Evolutionary conservation across 2,888 invertebrate genomes (phyloP).

Genomic region (Neoascia interrupta): DNA sequence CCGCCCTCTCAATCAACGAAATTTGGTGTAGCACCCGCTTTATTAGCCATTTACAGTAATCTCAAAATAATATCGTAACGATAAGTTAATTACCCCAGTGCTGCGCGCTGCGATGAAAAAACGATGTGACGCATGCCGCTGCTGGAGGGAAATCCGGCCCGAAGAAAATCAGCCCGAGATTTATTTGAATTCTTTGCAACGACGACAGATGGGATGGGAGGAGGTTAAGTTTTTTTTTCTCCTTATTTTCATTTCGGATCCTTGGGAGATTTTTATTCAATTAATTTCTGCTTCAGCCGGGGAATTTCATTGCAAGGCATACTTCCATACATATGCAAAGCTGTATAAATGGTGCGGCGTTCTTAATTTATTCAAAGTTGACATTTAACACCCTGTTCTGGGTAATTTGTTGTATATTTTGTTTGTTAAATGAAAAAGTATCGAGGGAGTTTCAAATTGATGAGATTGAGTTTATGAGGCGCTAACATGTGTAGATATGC

Average conservation of each 20-base stretch:
- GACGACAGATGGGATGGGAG: slow-evolving; percentile 50
- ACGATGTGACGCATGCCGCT: slow-evolving; percentile 31
- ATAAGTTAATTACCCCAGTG: slow-evolving; percentile 57
- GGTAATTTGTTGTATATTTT: slow-evolving; percentile 54
- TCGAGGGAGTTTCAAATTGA: neutral
- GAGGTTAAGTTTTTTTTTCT: neutral
- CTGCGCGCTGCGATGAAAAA: neutral
- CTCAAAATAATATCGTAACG: slow-evolving; percentile 64
- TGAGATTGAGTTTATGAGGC: too few relatives aligned
- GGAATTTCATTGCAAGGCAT: neutral
- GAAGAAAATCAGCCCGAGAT: slow-evolving; percentile 49
- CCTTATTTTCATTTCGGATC: too few relatives aligned
- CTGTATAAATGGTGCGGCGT: slow-evolving; percentile 6
- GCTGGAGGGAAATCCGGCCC: slow-evolving; percentile 46
- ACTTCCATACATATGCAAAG: too few relatives aligned
- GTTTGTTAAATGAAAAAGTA: slow-evolving; percentile 21
- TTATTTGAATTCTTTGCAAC: slow-evolving; percentile 53
- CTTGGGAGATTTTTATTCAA: slow-evolving; percentile 42
- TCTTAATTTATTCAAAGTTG: slow-evolving; percentile 46
- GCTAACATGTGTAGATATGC: too few relatives aligned
- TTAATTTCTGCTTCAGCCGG: slow-evolving; percentile 10
- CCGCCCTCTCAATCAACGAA: slow-evolving; percentile 42
- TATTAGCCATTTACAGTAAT: slow-evolving; percentile 56
- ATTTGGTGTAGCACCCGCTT: slow-evolving; percentile 35
- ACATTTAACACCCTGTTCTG: slow-evolving; percentile 55